Base-by-base conservation (phyloP, 2,797 vertebrate genomes). In the Acanthurus lineatus region DNA sequence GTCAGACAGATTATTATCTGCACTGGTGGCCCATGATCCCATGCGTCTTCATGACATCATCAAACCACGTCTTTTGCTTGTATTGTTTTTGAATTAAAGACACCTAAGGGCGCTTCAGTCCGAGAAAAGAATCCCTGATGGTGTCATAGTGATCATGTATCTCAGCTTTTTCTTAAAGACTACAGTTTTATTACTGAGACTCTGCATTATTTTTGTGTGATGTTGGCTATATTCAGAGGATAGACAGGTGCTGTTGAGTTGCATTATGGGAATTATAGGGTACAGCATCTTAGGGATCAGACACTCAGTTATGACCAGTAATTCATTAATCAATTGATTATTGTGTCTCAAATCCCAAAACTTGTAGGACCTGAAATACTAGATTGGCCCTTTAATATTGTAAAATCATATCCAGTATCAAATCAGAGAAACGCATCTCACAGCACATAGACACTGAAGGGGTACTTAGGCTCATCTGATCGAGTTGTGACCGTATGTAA, bases 131-230 rank as follows among this genome's bases (percentile, higher is more conserved):
- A 25, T 4, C 22, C n/a, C 22, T 16, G 16, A 28, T 47, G 60
- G 47, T 28, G 60, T 45, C 17, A 64, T 49, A n/a, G 16, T n/a
- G 48, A 52, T 51, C 32, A 52, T n/a, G 6, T 20, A 48, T 9
- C 2, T n/a, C 6, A 6, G 5, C 25, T n/a, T 65, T 4, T 17
- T 40, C 3, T n/a, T n/a, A n/a, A 16, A n/a, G 25, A 9, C 62
- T 28, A 14, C 11, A 64, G 16, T 51, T 51, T 79, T 14, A 59
- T 63, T n/a, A 22, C 42, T 49, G 32, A 61, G n/a, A 57, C 22
- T 8, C 32, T 77, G 42, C 17, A 64, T 53, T 40, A 51, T 11
- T 22, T 69, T n/a, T 64, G 9, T 45, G 9, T 52, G 19, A 73
- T 51, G 17, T 5, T 2, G 45, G 17, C 5, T 49, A 1, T 32